Conservation (phyloP, 2,888 invertebrate species). For the Limnephilus marmoratus region DNA sequence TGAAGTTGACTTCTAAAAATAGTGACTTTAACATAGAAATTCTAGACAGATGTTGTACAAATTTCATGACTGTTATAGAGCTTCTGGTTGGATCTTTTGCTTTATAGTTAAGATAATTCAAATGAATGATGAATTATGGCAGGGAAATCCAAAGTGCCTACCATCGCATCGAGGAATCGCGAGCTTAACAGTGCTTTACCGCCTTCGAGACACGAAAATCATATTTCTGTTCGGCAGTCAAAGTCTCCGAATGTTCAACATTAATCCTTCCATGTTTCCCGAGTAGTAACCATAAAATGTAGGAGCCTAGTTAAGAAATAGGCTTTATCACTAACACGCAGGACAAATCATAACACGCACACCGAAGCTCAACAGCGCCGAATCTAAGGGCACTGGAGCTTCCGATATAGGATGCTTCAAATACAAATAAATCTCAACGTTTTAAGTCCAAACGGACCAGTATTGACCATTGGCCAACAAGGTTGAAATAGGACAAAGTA, state of each 20-base stretch:
- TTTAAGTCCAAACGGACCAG: no score
- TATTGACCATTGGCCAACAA: not conserved
- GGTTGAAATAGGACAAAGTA: not conserved
- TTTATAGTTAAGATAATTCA: no score
- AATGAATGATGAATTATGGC: no score
- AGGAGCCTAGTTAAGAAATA: conserved; percentile 13
- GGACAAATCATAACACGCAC: conserved; percentile 33
- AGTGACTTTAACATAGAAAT: not conserved
- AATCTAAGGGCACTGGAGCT: not conserved
- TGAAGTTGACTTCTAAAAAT: no score
- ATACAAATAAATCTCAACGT: conserved; percentile 1
- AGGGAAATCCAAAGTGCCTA: not conserved
- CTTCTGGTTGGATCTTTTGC: no score
- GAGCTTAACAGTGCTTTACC: conserved; percentile 5
- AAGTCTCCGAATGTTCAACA: not conserved
- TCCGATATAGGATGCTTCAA: not conserved
- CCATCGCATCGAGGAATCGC: not conserved
- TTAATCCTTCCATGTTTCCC: conserved; percentile 22
- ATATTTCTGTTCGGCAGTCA: not conserved
- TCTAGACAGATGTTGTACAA: not conserved
- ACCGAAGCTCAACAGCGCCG: not conserved
- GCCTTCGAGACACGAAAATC: conserved; percentile 11
- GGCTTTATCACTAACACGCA: conserved; percentile 13
- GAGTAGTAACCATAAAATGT: not conserved
- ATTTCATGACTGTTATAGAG: not conserved